Conservation (phyloP, 1,140 invertebrate species). For the Sycobia sp. region DNA sequence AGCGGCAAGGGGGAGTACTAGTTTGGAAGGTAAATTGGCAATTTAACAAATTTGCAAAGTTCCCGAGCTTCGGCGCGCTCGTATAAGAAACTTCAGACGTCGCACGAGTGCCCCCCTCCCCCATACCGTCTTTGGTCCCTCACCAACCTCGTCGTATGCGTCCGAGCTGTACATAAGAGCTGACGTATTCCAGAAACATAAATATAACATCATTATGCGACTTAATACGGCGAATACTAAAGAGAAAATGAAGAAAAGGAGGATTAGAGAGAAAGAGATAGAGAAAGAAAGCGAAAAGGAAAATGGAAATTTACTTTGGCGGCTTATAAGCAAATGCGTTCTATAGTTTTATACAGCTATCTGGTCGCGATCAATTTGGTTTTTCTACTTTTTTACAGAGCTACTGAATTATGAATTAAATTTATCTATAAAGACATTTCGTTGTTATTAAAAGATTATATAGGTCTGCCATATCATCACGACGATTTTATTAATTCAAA, state of each 20-base stretch:
- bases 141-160: too few species aligned
- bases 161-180: not conserved
- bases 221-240: slow-evolving; percentile 24
- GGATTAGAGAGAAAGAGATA: not conserved
- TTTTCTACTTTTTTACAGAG: too few species aligned
- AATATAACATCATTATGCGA: slow-evolving; percentile 36
- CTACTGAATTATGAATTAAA: too few species aligned
- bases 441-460: too few species aligned
- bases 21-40: slow-evolving; percentile 59
- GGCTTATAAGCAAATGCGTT: not conserved
- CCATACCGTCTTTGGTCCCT: too few species aligned
- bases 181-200: slow-evolving; percentile 36
- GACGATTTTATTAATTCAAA: too few species aligned
- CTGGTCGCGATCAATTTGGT: too few species aligned
- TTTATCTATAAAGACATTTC: too few species aligned
- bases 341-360: too few species aligned
- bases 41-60: slow-evolving; percentile 61
- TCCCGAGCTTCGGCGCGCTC: slow-evolving; percentile 35
- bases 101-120: not conserved
- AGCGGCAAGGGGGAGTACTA: slow-evolving; percentile 39
- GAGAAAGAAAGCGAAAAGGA: too few species aligned
- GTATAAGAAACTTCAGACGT: slow-evolving; percentile 33
- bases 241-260: not conserved
- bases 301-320: slow-evolving; percentile 9
- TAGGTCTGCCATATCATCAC: too few species aligned